Evolutionary conservation across 2,113 vertebrate species (phyloP), one percentile per base, ranked within the genome.

Genomic region (Chloroceryle aenea): DNA sequence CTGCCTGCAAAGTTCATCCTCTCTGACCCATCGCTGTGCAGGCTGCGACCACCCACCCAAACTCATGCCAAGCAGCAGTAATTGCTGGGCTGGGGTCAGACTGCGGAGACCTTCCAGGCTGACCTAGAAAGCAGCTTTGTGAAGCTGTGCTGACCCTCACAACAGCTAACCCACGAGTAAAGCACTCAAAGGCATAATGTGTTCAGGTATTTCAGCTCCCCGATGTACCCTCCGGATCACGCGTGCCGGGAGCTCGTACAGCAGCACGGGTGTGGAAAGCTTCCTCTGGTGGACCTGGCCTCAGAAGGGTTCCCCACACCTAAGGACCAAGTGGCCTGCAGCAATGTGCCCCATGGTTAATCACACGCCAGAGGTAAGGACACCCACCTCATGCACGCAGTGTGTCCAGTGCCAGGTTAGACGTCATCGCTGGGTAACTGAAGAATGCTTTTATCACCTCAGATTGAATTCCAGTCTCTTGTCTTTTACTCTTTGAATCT

Each of bases 211-310:
- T 68, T 40, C 47, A 7, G 27, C 5, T 89, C 50, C 38, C 45
- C 22, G 13, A 5, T 0, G 36, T 27, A 11, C 3, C 8, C 62
- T 36, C 13, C 2, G 2, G 9, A 5, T 23, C 2, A 1, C 0
- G 22, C 0, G 0, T 9, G 20, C 25, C 3, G 2, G 14, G 55
- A 29, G 15, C 2, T 2, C 16, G 3, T 7, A 4, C 10, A 1
- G 10, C 2, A 2, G 38, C 10, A 5, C 1, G 8, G 58, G 11
- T 10, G 32, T 10, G 63, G 88, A 12, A 14, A 45, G 50, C 20
- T 78, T 34, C 43, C 14, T 20, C 19, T 32, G 52, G 18, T 27
- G 62, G 61, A 38, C 14, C 59, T 52, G 59, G 27, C 10, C 36
- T 7, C 1, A 34, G 22, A 40, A 69, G 30, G 15, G 38, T 47